Evolutionary conservation across 2,888 invertebrate species (phyloP), one percentile per base, ranked within the genome.

Genomic region (Eumerus sabulonum): DNA sequence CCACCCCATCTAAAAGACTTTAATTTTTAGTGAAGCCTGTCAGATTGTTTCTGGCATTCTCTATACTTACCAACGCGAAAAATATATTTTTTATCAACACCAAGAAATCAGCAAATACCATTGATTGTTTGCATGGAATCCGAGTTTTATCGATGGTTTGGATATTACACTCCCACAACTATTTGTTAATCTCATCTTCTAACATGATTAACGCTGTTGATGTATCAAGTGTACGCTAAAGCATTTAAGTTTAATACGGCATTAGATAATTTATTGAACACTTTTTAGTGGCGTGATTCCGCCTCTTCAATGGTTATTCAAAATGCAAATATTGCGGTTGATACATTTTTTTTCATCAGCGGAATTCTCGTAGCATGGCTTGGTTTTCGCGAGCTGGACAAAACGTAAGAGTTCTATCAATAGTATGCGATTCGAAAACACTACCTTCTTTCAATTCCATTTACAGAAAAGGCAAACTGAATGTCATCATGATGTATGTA

Each of bases 281-380:
- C 0, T 27, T 56, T 48, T 1, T 53, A 86, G 86, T 88, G 88
- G 88, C 40, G 85, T 5, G 68, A 85, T 67, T 85, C 85, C 0
- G 86, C 86, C 0, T 87, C 84, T 66, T 85, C 88, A 2, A 86
- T 87, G 86, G 82, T 87, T 48, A 83, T 87, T 1, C 82, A 88
- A 85, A 82, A 90, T 85, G 91, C 88, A 82, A 82, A 90, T 0
- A 87, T 92, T 2, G 90, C 92, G 0, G 92, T 93, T 0, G 93
- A 93, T 76, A 91, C 92, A 0, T 93, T 93, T 85, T 92, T 93
- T 83, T 85, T 91, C 19, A 85, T 93, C 79, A 92, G 92, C 82
- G 93, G 93, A n/a, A n/a, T n/a, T n/a, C n/a, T n/a, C n/a, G n/a
- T n/a, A n/a, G n/a, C n/a, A 3, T 86, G 87, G 86, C 84, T 86